A percentile compares a stretch with the other conserved stretches of the same genome.
Conservation (phyloP, 1,140 invertebrate species). For the Pachyrhynchus sulphureomaculatus region DNA sequence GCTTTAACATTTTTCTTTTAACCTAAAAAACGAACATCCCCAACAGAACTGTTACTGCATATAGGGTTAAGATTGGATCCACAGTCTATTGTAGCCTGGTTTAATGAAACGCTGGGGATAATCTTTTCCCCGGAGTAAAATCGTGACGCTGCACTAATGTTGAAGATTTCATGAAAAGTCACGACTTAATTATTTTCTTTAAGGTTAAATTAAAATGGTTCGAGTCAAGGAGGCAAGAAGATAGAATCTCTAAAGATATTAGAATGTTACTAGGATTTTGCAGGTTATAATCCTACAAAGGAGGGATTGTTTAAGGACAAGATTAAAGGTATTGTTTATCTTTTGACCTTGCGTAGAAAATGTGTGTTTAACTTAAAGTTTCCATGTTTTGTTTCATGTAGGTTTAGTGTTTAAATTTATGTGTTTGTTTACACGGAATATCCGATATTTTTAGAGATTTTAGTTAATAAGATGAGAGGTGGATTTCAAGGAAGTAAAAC, state of each 20-base stretch:
- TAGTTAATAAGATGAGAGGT: too few relatives aligned
- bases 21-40: slow-evolving; percentile 1
- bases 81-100: slow-evolving; percentile 11
- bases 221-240: neutral
- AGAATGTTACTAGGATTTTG: neutral
- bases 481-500: too few relatives aligned
- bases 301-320: too few relatives aligned
- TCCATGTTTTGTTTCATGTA: too few relatives aligned
- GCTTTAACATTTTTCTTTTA: slow-evolving; percentile 17
- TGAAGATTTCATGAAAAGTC: slow-evolving; percentile 30
- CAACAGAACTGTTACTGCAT: neutral
- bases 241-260: neutral
- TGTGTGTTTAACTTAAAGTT: too few relatives aligned
- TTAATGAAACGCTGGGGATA: slow-evolving; percentile 26
- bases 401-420: too few relatives aligned
- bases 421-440: too few relatives aligned
- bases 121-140: slow-evolving; percentile 19
- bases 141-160: slow-evolving; percentile 29
- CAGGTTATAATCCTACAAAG: neutral
- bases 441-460: too few relatives aligned
- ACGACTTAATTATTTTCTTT: slow-evolving; percentile 34
- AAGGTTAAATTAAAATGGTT: slow-evolving; percentile 21
- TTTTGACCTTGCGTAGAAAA: too few relatives aligned
- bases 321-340: too few relatives aligned
- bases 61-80: slow-evolving; percentile 19